Percentiles rank a stretch among this genome's conserved stretches.
phyloP scores from a whole-genome alignment of 2,113 vertebrate species.

The Chaenocephalus aceratus region DNA sequence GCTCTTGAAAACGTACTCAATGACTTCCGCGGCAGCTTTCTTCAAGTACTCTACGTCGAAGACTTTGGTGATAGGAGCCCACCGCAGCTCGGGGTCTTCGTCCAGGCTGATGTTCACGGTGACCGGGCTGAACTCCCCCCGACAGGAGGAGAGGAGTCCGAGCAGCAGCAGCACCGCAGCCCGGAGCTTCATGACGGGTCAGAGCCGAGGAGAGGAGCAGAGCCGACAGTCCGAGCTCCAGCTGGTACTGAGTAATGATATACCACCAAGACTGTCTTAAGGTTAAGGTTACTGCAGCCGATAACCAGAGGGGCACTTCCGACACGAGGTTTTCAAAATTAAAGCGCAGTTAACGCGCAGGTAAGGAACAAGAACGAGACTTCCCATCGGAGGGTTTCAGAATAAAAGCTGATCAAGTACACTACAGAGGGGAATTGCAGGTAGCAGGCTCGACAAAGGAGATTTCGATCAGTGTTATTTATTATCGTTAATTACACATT shows the following conservation, averaged over 20 bases:
- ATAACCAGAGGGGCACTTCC: background rate
- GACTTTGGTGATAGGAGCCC: conserved; percentile 67
- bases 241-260: background rate
- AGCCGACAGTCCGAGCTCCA: conserved; percentile 20
- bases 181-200: background rate
- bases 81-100: conserved; percentile 67
- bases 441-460: no score
- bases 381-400: conserved; percentile 40
- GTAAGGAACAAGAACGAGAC: fast-evolving
- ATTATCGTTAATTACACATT: no score
- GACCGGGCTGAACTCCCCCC: conserved; percentile 60
- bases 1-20: conserved; percentile 77
- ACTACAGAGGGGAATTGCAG: no score
- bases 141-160: conserved; percentile 5
- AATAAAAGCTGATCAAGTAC: conserved; percentile 31
- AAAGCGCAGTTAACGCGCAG: no score
- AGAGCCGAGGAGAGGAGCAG: background rate
- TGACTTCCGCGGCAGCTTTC: conserved; percentile 73
- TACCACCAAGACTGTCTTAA: no score
- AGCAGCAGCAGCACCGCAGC: conserved; percentile 36
- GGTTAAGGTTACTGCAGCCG: no score
- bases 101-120: conserved; percentile 80
- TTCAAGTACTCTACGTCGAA: conserved; percentile 71
- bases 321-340: no score
- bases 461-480: no score